phyloP scores from a whole-genome alignment of 2,888 invertebrate genomes.

The Cryptops parisi region DNA sequence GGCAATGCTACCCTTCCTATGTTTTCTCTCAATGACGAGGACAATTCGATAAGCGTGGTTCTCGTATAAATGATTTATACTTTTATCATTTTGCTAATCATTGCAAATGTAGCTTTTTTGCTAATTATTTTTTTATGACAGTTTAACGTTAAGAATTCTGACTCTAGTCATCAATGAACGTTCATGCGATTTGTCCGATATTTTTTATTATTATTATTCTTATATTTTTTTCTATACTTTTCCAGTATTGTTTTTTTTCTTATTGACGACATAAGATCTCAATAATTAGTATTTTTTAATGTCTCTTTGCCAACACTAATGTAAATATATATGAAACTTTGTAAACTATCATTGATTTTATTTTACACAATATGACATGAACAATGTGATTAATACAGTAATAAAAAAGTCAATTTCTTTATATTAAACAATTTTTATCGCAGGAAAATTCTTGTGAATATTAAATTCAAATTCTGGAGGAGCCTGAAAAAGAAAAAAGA shows the following conservation, averaged over 20 bases:
- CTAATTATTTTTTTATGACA: background rate
- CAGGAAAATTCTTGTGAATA: conserved; percentile 75
- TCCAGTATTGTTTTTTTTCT: no score
- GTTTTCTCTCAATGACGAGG: background rate
- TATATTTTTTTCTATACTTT: background rate
- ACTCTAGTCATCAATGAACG: background rate
- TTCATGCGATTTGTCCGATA: background rate
- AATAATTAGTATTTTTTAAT: no score
- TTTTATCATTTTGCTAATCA: background rate
- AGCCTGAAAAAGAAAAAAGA: conserved; percentile 24
- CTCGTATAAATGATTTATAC: background rate
- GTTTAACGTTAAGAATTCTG: no score
- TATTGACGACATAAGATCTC: no score
- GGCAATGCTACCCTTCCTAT: background rate
- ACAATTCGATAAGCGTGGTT: background rate
- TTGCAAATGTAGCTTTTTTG: background rate
- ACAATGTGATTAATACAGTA: no score
- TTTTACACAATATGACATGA: no score
- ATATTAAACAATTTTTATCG: conserved; percentile 48
- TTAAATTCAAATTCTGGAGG: conserved; percentile 87
- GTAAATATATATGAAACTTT: no score
- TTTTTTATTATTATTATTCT: conserved; percentile 8
- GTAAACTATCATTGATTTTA: no score
- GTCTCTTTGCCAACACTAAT: no score
- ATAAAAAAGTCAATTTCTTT: background rate